A percentile compares a stretch with the other conserved stretches of the same genome.
Conservation (phyloP, 1,140 invertebrate species). For the Drosophila kanapiae region DNA sequence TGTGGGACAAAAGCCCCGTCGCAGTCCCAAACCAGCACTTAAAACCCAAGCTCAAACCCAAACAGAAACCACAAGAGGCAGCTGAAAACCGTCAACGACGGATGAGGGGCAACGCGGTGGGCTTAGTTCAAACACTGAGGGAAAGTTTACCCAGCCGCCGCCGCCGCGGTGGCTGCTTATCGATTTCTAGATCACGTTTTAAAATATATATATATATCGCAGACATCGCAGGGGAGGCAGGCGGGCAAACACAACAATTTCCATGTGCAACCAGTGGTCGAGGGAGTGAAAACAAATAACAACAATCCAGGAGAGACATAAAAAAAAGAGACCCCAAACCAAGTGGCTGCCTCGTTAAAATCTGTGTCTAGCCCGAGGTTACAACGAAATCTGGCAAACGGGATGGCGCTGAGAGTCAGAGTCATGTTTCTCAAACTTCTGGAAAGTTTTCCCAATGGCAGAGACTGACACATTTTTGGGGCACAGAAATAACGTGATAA, state of each 20-base stretch:
- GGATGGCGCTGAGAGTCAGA: neutral
- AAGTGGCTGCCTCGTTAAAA: constrained; percentile 33
- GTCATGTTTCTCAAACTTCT: constrained; percentile 19
- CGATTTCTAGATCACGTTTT: constrained; percentile 72
- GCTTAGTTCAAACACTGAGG: constrained; percentile 38
- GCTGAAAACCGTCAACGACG: constrained; percentile 1
- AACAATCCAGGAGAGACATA: neutral
- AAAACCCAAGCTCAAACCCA: constrained; percentile 14
- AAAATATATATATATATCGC: constrained; percentile 57
- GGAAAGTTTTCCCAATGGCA: constrained; percentile 23
- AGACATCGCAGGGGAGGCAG: constrained; percentile 10
- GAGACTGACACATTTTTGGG: constrained; percentile 12
- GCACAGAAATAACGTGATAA: neutral
- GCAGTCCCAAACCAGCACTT: constrained; percentile 7
- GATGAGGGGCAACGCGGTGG: constrained; percentile 2
- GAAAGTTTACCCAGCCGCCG: constrained; percentile 39
- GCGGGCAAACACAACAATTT: constrained; percentile 29
- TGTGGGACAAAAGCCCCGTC: constrained; percentile 41
- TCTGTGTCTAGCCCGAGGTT: constrained; percentile 32
- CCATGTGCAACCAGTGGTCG: constrained; percentile 43
- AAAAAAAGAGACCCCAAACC: neutral
- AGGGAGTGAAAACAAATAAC: constrained; percentile 6
- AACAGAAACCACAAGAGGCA: constrained; percentile 27
- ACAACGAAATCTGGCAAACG: constrained; percentile 17
- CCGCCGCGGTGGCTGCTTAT: constrained; percentile 51